Base-by-base conservation (phyloP, 2,113 vertebrate genomes). In the Tenebrosternarchus preto region DNA sequence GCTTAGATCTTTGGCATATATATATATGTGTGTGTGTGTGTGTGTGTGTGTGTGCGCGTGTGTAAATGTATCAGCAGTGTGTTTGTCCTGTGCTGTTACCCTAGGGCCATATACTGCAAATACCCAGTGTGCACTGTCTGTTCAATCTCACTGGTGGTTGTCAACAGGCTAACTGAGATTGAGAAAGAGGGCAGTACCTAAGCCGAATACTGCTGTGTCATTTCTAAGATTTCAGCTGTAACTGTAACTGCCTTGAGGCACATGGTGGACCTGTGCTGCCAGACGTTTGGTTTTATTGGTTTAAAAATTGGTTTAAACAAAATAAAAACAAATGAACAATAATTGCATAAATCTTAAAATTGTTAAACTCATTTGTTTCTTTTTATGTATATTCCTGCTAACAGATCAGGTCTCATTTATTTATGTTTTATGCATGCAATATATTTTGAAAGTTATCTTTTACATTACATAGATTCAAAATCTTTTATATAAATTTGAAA, bases 111-210 rank as follows among this genome's bases (percentile, higher is more conserved):
- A 15, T 69, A 53, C 29, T 36, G 53, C 73, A 61, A 12, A 22
- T 83, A 80, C 69, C 77, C 73, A 77, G 29, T 64, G 39, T 83
- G 78, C 75, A 71, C 59, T 22, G 16, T 75, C 66, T 79, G 66
- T 82, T 74, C 33, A 80, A 39, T 69, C 56, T 78, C 81, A 71
- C 24, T 20, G 8, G 29, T 15, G 27, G 27, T 15, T 12, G 63
- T 63, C 36, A 70, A 31, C 46, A 24, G 3, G 22, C 24, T n/a
- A 43, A 59, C 53, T 68, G 33, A 55, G 12, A 20, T 36, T n/a
- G 2, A 8, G 61, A 25, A 25, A 24, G 63, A 66, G 36, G 22
- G 19, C 25, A 5, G 22, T 15, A 24, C 31, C 24, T 64, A 12
- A 12, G 25, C 24, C 31, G 8, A 50, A 5, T 53, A 19, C 64